A percentile compares a stretch with the other conserved stretches of the same genome.
phyloP scores from a whole-genome alignment of 1,140 invertebrate species.

The Brachionus calyciflorus region DNA sequence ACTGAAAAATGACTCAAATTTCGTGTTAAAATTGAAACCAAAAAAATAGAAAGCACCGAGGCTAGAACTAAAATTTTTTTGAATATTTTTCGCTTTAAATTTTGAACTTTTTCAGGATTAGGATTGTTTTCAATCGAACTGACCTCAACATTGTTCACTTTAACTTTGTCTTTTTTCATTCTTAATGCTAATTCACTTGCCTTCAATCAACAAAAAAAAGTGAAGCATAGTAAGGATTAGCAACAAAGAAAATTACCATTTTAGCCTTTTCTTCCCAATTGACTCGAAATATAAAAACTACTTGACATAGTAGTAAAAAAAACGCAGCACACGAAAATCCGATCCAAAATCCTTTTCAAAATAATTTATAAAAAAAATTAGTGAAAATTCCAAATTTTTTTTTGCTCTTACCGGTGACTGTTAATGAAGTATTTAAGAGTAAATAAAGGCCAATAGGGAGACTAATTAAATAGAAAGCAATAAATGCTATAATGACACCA shows the following conservation, averaged over 20 bases:
- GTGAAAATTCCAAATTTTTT: no score
- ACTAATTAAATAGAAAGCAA: slow-evolving; percentile 3
- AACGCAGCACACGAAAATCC: background rate
- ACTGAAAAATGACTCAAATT: background rate
- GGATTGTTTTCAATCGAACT: background rate
- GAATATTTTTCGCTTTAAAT: slow-evolving; percentile 16
- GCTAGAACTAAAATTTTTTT: slow-evolving; percentile 16
- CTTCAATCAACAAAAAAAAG: background rate
- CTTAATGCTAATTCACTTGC: background rate
- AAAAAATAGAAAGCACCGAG: background rate
- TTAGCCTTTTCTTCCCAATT: slow-evolving; percentile 7
- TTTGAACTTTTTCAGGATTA: no score
- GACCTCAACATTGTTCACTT: background rate
- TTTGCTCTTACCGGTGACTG: no score
- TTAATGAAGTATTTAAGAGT: background rate
- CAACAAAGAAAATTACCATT: background rate
- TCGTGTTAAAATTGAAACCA: background rate
- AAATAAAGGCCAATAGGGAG: background rate
- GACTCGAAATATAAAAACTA: background rate
- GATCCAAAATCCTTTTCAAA: slow-evolving; percentile 10
- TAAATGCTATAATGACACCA: slow-evolving; percentile 6
- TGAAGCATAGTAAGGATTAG: background rate
- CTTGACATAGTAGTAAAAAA: background rate
- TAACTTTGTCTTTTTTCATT: background rate
- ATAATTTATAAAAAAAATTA: no score